Evolutionary conservation across 2,797 vertebrate genomes (phyloP), one percentile per base, ranked within the genome.

Genomic region (Rhinophrynus dorsalis): DNA sequence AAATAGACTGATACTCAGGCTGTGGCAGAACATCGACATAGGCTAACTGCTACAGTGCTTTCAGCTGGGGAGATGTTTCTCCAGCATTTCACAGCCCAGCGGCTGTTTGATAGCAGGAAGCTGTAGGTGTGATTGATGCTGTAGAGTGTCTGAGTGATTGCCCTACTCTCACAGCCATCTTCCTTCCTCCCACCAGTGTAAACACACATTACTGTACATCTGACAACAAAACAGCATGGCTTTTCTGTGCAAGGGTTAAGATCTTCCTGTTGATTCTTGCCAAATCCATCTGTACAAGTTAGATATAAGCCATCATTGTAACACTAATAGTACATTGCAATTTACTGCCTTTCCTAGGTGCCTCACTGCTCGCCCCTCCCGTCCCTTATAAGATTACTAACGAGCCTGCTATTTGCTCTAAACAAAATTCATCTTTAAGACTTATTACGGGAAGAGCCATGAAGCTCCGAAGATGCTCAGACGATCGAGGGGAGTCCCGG

Each of bases 11-110:
- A n/a, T n/a, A n/a, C n/a, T n/a, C n/a, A n/a, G n/a, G n/a, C 20
- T 18, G 3, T 51, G 61, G 37, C 27, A 44, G 20, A 21, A 33
- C 26, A 48, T 13, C 20, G 54, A 20, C 13, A 9, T 24, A 44
- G 37, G 56, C 7, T 69, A 23, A 44, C 47, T 21, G 37, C 57
- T 35, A 47, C 48, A 42, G 7, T 26, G 37, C 37, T 27, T 52
- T 12, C 32, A 47, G 38, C 56, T 52, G 56, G 17, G 5, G 20
- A n/a, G 29, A 29, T 27, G n/a, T 55, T 70, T 54, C 48, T 62
- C 48, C 18, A 54, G 50, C 51, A 47, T 71, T 71, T 71, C 68
- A 71, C 68, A 63, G 68, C 59, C 68, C 59, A 71, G 51, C 13
- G 29, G 32, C 50, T 21, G 15, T 44, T 30, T 47, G 68, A 71